Conservation (phyloP, 2,888 invertebrate species). For the Stenolophus ochropezus region DNA sequence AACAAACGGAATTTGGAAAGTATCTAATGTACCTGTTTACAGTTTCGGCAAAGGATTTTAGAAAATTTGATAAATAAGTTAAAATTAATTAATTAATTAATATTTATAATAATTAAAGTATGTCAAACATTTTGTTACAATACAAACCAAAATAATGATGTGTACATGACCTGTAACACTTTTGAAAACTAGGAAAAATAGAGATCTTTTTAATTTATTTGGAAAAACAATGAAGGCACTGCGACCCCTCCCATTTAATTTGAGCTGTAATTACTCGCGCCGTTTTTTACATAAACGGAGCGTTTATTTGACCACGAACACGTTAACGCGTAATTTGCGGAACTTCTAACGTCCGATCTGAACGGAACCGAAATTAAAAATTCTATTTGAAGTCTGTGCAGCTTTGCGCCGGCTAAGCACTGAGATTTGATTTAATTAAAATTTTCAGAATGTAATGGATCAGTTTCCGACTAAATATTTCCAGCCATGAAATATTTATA, state of each 20-base stretch:
- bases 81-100: no score
- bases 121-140: no score
- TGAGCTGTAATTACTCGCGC: background rate
- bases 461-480: conserved; percentile 15
- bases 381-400: conserved; percentile 45
- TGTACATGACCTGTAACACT: background rate
- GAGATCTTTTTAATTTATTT: background rate
- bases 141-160: no score
- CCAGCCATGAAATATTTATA: conserved; percentile 43
- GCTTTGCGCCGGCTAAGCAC: background rate
- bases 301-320: conserved; percentile 11
- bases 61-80: no score
- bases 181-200: background rate
- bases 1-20: no score
- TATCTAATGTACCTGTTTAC: no score
- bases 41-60: no score
- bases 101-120: no score
- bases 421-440: conserved; percentile 50
- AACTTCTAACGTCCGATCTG: conserved; percentile 7
- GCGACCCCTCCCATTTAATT: background rate
- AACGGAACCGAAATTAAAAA: conserved; percentile 43
- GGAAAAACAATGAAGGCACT: background rate
- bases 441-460: conserved; percentile 45
- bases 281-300: conserved; percentile 6
- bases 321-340: conserved; percentile 29